Percentiles rank a stretch among this genome's conserved stretches.
Evolutionary conservation across 2,113 vertebrate species (phyloP).

Genomic region (Plestiodon gilberti): DNA sequence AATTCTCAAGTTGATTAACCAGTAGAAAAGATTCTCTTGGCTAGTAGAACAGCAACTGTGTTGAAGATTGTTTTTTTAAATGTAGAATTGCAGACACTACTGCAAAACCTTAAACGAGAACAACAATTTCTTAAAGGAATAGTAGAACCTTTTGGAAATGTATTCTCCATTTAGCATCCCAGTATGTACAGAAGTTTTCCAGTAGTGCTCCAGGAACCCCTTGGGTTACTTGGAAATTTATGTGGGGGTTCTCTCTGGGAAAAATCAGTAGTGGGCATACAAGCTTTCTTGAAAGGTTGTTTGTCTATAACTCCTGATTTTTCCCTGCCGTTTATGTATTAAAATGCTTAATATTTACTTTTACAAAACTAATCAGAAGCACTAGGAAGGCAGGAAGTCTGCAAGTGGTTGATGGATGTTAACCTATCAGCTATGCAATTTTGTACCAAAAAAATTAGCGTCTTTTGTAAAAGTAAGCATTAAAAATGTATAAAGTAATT

Average conservation of each 20-base stretch:
- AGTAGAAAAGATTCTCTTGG: background rate
- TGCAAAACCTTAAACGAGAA: slow-evolving; percentile 8
- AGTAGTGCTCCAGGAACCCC: background rate
- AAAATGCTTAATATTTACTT: too few species aligned
- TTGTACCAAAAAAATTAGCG: too few species aligned
- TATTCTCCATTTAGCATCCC: background rate
- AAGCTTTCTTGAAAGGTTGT: background rate
- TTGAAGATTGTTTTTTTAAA: background rate
- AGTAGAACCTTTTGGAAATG: background rate
- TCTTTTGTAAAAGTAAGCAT: too few species aligned
- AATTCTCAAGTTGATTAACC: background rate
- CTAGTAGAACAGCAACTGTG: background rate
- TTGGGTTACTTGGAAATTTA: background rate
- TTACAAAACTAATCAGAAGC: too few species aligned
- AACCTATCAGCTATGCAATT: too few species aligned
- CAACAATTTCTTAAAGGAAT: background rate
- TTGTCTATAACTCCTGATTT: background rate
- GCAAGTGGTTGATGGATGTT: too few species aligned
- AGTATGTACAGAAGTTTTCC: background rate
- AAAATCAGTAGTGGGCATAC: background rate
- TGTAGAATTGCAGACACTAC: background rate
- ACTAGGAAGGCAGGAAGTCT: too few species aligned
- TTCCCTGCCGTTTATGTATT: background rate
- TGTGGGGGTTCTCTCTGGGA: background rate
- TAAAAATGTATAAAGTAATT: too few species aligned